These are phyloP conservation scores for Mythimna loreyi DNA, from an alignment of 2,888 invertebrate genomes.

Conservation along the genomic window DNA sequence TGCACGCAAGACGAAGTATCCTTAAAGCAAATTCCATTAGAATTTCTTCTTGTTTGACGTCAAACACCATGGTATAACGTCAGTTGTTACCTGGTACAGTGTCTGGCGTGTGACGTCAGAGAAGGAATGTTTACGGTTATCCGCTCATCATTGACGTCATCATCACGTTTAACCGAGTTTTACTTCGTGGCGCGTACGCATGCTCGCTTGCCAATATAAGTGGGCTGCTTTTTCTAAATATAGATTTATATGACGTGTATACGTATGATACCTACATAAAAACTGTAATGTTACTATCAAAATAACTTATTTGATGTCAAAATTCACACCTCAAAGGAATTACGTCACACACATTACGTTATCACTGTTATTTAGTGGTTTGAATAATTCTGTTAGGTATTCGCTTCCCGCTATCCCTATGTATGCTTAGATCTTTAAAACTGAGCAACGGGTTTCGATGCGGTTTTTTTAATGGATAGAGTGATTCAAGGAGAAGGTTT, in stretches of 20 bases:
- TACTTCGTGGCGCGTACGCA: not conserved
- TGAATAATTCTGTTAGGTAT: no score
- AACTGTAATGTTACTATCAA: not conserved
- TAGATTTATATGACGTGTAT: not conserved
- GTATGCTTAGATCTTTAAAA: no score
- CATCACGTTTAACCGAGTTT: not conserved
- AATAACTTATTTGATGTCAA: no score
- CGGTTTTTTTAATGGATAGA: no score
- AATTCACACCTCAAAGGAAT: no score
- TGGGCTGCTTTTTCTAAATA: constrained; percentile 1
- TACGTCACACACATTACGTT: no score
- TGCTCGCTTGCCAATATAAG: not conserved
- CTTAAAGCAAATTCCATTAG: not conserved
- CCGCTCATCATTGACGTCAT: constrained; percentile 17
- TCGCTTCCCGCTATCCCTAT: no score
- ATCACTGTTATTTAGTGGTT: no score
- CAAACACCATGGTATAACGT: not conserved
- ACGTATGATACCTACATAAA: no score
- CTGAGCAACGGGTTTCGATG: no score
- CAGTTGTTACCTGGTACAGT: not conserved
- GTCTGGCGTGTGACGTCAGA: constrained; percentile 13
- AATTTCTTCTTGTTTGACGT: constrained; percentile 22
- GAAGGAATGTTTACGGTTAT: constrained; percentile 6
- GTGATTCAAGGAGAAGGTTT: no score
- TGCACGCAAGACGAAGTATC: not conserved